Evolutionary conservation across 2,113 vertebrate species (phyloP).

Genomic region (Mesoclemmys tuberculata): DNA sequence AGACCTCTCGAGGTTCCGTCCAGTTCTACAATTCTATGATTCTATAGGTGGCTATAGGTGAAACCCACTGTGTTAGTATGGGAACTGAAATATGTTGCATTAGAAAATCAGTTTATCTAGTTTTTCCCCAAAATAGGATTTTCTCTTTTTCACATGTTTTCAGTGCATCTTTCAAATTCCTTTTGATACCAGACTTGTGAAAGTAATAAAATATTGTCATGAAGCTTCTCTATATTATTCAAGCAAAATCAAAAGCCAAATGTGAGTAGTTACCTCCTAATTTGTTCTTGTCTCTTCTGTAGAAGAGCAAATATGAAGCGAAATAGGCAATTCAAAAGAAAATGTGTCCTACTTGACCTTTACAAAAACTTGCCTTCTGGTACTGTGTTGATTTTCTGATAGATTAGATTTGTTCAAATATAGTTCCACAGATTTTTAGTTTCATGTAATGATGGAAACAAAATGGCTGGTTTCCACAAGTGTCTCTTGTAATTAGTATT

Average conservation of each 20-base stretch:
- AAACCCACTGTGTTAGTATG: not conserved
- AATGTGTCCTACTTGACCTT: slow-evolving; percentile 16
- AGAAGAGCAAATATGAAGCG: slow-evolving; percentile 6
- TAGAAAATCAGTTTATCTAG: not conserved
- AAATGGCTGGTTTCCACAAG: not conserved
- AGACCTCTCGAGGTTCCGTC: too few species aligned
- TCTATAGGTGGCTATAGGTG: not conserved
- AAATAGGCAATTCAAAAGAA: slow-evolving; percentile 28
- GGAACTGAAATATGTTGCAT: not conserved
- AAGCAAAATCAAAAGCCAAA: slow-evolving; percentile 13
- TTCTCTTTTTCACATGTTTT: not conserved
- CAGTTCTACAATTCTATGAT: too few species aligned
- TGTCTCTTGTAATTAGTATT: not conserved
- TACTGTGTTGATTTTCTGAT: slow-evolving; percentile 19
- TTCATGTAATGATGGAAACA: slow-evolving; percentile 7
- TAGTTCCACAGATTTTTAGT: not conserved
- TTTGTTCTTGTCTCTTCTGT: slow-evolving; percentile 30
- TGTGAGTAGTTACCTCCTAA: not conserved
- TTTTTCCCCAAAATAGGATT: not conserved
- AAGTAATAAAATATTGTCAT: not conserved
- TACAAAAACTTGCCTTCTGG: slow-evolving; percentile 19
- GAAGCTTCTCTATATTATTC: not conserved
- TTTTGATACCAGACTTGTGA: not conserved
- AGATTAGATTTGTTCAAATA: slow-evolving; percentile 51
- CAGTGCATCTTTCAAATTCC: not conserved